Percentiles rank a stretch among this genome's conserved stretches.
Evolutionary conservation across 2,113 vertebrate species (phyloP).

Genomic region (Psittacus erithacus): DNA sequence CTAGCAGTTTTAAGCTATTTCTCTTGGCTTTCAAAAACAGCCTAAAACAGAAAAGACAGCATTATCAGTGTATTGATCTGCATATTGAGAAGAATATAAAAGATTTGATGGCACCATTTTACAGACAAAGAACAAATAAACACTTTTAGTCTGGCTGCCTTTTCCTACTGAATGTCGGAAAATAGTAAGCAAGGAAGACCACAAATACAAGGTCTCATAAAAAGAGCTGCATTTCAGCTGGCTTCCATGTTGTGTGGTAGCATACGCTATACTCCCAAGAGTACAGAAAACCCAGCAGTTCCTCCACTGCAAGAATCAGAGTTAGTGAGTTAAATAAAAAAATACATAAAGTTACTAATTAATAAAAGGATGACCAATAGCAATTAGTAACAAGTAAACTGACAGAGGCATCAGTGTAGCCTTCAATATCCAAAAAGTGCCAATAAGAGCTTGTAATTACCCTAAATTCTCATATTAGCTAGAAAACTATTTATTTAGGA

Average conservation of each 20-base stretch:
- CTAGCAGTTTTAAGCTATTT: background rate
- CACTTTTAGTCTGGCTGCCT: background rate
- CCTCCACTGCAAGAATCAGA: background rate
- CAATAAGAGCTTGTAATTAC: background rate
- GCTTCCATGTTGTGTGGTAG: background rate
- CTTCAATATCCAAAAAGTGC: background rate
- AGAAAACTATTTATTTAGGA: background rate
- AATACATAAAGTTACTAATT: background rate
- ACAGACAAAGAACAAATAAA: background rate
- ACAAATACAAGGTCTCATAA: background rate
- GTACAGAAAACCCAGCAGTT: background rate
- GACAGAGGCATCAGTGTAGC: rapidly evolving
- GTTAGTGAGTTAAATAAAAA: background rate
- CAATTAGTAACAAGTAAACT: background rate
- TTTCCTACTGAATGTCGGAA: background rate
- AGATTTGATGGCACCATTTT: background rate
- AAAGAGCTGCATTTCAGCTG: background rate
- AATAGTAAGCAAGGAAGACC: background rate
- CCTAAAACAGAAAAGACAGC: background rate
- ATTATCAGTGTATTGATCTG: background rate
- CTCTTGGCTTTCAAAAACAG: background rate
- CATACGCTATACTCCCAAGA: rapidly evolving
- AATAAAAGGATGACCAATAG: background rate
- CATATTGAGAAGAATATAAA: background rate
- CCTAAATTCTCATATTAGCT: background rate